Evolutionary conservation across 2,797 vertebrate species (phyloP), one percentile per base, ranked within the genome.

Genomic region (Siniperca undulata): DNA sequence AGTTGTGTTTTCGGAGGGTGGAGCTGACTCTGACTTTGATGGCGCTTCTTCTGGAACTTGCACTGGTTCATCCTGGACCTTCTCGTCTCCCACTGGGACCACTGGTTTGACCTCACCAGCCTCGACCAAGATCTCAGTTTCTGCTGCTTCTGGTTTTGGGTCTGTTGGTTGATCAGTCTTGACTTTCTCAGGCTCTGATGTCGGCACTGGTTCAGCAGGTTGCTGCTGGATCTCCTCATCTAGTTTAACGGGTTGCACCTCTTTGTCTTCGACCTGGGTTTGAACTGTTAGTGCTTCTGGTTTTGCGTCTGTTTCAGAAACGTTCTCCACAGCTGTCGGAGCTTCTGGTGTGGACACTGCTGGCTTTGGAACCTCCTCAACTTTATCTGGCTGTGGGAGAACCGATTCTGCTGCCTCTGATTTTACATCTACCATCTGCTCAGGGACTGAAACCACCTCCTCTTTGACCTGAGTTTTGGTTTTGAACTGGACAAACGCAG

Each of bases 401-500:
- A 62, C 79, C 40, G 76, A 61, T 56, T 74, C 52, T n/a, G 62
- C 27, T 13, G 30, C 30, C 48, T 74, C 58, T 19, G 68, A 24
- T 61, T 70, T 65, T 2, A 62, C 56, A 5, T 86, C 66, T 5
- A 38, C 46, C 8, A 14, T 44, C 70, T 61, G 70, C 75, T 74
- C 60, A 3, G 77, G 60, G 12, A 46, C 85, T 19, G 76, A 38
- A 53, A 34, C 75, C 1, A 0, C 30, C 12, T 65, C 71, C 55
- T 83, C 4, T 27, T 68, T 72, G 30, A 24, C 69, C 24, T 72
- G 46, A 44, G 68, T 13, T 84, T 84, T 87, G 60, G 53, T 71
- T 64, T 70, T 62, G n/a, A 91, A 92, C 14, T 84, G 81, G 38
- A 14, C 6, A 17, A 93, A 89, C 0, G 59, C 81, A 34, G 92